Base-by-base conservation (phyloP, 2,888 invertebrate genomes). In the Protodeltote pygarga region DNA sequence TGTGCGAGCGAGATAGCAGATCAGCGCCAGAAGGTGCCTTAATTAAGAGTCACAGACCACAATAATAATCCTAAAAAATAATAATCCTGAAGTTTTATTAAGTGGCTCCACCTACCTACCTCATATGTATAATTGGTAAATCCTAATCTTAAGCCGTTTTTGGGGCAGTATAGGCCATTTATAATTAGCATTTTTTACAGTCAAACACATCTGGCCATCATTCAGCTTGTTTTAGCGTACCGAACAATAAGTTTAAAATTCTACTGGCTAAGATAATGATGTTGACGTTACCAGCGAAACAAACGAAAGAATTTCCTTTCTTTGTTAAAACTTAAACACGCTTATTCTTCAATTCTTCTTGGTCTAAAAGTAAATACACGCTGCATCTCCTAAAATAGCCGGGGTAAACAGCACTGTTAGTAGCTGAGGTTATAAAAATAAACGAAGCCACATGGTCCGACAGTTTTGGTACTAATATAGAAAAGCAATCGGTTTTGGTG, bases 301-400 rank as follows among this genome's bases (percentile, higher is more conserved):
- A 33, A 21, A 27, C 11, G 24, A 17, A 35, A 46, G 27, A 35
- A 46, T 58, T 39, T 42, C 28, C 58, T 52, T n/a, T 25, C 58
- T 42, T 58, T 58, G 60, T 60, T 53, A 47, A 53, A 47, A 52
- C 35, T 15, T 13, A 20, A 27, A 35, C 29, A 40, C 19, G 32
- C 15, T 19, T 17, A 44, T 40, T 37, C 39, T 58, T 38, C 32
- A 50, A 48, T 38, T 19, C 45, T 47, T 27, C 32, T 53, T 51
- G n/a, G n/a, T 34, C 39, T 37, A 35, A 48, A 66, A 54, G 64
- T 64, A 57, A 54, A 58, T 47, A 63, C 67, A 52, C 52, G 45
- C 58, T 45, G 67, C 50, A 60, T 61, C 48, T 46, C 65, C 50
- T 45, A 47, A 68, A 67, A 68, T 68, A 68, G 50, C 50, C 41